Evolutionary conservation across 2,888 invertebrate genomes (phyloP), one percentile per base, ranked within the genome.

Genomic region (Apodemia zela): DNA sequence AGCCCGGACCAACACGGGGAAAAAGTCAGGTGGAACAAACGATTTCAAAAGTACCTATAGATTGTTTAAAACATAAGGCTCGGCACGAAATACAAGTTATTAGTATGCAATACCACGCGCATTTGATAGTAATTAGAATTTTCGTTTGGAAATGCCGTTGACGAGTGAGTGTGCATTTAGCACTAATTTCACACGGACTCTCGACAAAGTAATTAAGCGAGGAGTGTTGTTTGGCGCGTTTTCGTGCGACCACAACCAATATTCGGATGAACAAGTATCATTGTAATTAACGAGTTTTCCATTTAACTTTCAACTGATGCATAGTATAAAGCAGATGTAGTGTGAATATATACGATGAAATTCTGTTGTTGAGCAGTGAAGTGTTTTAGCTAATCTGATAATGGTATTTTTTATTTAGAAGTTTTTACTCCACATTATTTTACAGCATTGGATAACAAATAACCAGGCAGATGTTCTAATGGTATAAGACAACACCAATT

Each of bases 101-200:
- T 62, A 45, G 49, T 61, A 61, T 51, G 38, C 21, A 47, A 47
- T 47, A 17, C 17, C 45, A 54, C 49, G 45, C 64, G 62, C 38
- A 57, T 57, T 59, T 59, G 35, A 60, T 64, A 61, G 61, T 75
- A 75, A 75, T 76, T 75, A 73, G 65, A 76, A 79, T 79, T 80
- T 78, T 75, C 74, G 79, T 78, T 75, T 76, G 68, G 67, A 73
- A 76, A 73, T 73, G 72, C 69, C 47, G 69, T 63, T 66, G 69
- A 73, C 69, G 67, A 69, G 68, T 63, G 70, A 65, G 61, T 65
- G 63, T 63, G 69, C 63, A 70, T 68, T 66, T 33, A 18, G 54
- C 42, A 47, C 45, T 47, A 47, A 47, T 51, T 51, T 61, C 54
- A 29, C 45, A 57, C 47, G 60, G 18, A 33, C 33, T 49, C 49